Evolutionary conservation across 1,140 invertebrate species (phyloP), one percentile per base, ranked within the genome.

Genomic region (Sitobion miscanthi): DNA sequence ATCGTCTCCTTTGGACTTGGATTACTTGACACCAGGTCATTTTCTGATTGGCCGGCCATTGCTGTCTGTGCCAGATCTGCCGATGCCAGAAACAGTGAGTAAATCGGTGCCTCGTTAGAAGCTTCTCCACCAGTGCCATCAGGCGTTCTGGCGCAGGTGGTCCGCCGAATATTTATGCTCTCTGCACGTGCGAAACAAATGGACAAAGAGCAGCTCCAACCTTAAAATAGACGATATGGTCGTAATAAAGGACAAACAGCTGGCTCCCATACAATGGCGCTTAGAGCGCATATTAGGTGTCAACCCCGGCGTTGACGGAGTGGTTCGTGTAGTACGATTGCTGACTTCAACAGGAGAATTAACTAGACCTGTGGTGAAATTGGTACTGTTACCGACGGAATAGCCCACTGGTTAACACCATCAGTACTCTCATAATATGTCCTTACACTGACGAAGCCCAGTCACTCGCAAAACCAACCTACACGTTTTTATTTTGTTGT

Each of bases 91-190:
- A 2, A 49, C 49, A 49, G 49, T 1, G 0, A 49, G 11, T 0
- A 49, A 1, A 1, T 14, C 14, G 49, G 49, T 9, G 14, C 49
- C 49, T 49, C 49, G 94, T 1, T 94, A 95, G 14, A 95, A 94
- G 94, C 92, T 94, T 94, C 42, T 8, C 96, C 23, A 96, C 95
- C 93, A 95, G 95, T 20, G 96, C 95, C 91, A 95, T 95, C n/a
- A 85, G 94, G 2, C 47, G 21, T 94, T 94, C 69, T 94, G 94
- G 94, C 86, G 57, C 5, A 20, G 93, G 86, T 94, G 91, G 94
- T n/a, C 25, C 1, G 21, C 8, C 6, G 94, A 94, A 91, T 93
- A 94, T 91, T 69, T 94, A 23, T 42, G 25, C 20, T 45, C 54
- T 20, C 42, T 93, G 42, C 93, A 93, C 38, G 30, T n/a, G 1